Conservation (phyloP, 1,140 invertebrate species). For the Drosophila teissieri region DNA sequence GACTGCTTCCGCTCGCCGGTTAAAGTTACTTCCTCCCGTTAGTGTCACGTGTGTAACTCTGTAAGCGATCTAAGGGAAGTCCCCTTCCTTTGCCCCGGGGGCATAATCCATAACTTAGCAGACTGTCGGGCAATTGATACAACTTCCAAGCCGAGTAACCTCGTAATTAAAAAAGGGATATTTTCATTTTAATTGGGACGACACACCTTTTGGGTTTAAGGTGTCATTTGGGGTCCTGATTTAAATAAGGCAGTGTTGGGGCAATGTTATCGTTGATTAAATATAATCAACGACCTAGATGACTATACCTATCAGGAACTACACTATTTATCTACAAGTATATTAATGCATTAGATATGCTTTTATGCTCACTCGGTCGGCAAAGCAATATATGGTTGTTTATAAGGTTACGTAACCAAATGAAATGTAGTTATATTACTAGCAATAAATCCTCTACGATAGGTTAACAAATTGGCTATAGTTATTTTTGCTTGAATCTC, state of each 20-base stretch:
- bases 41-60: conserved; percentile 52
- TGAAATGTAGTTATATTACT: no score
- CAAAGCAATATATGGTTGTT: no score
- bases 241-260: no score
- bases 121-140: conserved; percentile 80
- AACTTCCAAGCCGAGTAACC: conserved; percentile 42
- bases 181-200: conserved; percentile 39
- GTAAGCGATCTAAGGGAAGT: conserved; percentile 77
- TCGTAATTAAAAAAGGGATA: conserved; percentile 36
- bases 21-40: conserved; percentile 45
- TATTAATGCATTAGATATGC: no score
- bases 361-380: no score
- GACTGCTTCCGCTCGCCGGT: conserved; percentile 64
- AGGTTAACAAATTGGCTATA: conserved; percentile 1
- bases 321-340: no score
- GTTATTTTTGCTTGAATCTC: conserved; percentile 60
- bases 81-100: conserved; percentile 65
- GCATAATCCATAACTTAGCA: conserved; percentile 82
- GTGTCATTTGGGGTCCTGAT: background rate
- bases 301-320: no score
- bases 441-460: no score
- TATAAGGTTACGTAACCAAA: no score
- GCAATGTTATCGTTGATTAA: background rate
- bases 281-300: no score
- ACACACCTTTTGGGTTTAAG: background rate